Evolutionary conservation across 2,888 invertebrate genomes (phyloP).

Genomic region (Dryococelus australis): DNA sequence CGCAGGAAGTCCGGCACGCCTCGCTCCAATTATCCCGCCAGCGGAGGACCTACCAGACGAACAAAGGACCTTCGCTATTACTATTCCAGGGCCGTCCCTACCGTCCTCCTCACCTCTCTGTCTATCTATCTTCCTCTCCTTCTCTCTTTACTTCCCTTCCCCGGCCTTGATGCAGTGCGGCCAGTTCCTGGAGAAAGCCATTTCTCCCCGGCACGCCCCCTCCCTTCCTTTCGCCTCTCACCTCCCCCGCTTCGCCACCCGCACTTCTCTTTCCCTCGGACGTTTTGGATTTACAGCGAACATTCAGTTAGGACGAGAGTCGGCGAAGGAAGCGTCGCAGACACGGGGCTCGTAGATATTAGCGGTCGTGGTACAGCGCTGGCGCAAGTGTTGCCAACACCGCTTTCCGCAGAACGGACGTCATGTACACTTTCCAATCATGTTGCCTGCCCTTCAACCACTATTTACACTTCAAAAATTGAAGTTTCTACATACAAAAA

Average conservation of each 20-base stretch:
- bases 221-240: not conserved
- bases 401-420: too few species aligned
- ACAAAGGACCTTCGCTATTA: conserved; percentile 16
- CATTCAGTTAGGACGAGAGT: not conserved
- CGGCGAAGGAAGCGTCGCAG: too few species aligned
- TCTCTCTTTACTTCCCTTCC: not conserved
- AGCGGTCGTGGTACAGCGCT: too few species aligned
- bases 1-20: conserved; percentile 16
- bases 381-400: too few species aligned
- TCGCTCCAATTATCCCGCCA: not conserved
- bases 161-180: not conserved
- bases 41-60: conserved; percentile 16
- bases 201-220: not conserved
- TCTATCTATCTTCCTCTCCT: not conserved
- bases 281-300: conserved; percentile 16
- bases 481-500: too few species aligned
- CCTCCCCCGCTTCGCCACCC: not conserved
- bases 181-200: conserved; percentile 16
- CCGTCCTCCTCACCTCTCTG: not conserved
- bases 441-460: too few species aligned
- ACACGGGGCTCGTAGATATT: too few species aligned
- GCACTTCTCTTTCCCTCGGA: not conserved
- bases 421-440: too few species aligned
- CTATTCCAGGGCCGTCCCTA: not conserved
- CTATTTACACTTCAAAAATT: too few species aligned